Conservation (phyloP, 2,113 vertebrate species). For the Tetrax tetrax region DNA sequence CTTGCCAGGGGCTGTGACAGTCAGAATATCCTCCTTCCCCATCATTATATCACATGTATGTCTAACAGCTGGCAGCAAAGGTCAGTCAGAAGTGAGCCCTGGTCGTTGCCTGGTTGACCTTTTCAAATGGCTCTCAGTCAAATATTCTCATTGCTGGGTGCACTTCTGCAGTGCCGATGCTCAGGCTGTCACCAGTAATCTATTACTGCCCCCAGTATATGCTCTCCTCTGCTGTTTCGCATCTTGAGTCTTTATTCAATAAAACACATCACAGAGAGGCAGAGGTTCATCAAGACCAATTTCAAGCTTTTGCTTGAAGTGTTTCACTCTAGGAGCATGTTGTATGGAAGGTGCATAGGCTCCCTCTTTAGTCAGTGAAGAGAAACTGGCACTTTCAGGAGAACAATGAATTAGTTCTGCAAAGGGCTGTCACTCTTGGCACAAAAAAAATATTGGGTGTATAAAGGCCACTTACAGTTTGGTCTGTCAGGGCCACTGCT, state of each 20-base stretch:
- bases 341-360: not conserved
- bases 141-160: not conserved
- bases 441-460: rapidly evolving
- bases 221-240: not conserved
- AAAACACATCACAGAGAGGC: not conserved
- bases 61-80: not conserved
- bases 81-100: not conserved
- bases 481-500: not conserved
- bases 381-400: not conserved
- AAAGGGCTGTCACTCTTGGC: not conserved
- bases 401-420: not conserved
- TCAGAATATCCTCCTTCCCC: no score
- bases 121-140: not conserved
- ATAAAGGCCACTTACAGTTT: not conserved
- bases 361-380: not conserved
- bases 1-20: not conserved
- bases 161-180: not conserved
- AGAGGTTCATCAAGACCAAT: not conserved
- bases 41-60: not conserved
- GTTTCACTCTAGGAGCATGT: not conserved
- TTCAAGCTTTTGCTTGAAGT: not conserved
- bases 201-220: not conserved
- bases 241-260: not conserved
- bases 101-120: not conserved
- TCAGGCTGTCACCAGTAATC: not conserved